A percentile compares a stretch with the other conserved stretches of the same genome.
Evolutionary conservation across 1,140 invertebrate species (phyloP).

Genomic region (Ceratosolen fusciceps): DNA sequence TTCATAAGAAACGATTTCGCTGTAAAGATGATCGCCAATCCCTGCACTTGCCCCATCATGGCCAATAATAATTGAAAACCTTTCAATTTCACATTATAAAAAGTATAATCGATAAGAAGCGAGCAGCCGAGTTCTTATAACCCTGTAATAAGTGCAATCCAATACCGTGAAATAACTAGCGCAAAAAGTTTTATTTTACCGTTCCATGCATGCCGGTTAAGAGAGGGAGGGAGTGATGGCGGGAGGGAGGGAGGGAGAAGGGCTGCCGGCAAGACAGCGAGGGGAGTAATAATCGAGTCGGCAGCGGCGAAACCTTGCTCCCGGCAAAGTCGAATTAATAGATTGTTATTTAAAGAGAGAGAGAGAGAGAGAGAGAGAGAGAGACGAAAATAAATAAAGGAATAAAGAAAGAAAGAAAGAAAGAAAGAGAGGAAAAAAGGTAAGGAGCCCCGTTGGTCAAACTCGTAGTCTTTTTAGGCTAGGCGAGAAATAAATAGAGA

Average conservation of each 20-base stretch:
- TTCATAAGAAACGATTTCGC: background rate
- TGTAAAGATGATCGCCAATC: background rate
- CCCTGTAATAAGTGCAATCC: conserved; percentile 22
- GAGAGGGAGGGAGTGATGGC: no score
- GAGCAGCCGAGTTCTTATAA: conserved; percentile 18
- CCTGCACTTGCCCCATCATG: background rate
- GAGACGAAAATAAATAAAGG: no score
- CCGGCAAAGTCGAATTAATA: conserved; percentile 64
- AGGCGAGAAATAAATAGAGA: conserved; percentile 3
- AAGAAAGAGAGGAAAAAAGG: no score
- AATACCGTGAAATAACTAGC: conserved; percentile 17
- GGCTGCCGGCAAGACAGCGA: background rate
- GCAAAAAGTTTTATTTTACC: conserved; percentile 36
- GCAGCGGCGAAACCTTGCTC: background rate
- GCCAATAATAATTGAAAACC: background rate
- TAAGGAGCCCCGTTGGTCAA: no score
- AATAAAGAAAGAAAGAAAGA: no score
- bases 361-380: background rate
- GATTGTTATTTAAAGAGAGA: conserved; percentile 59
- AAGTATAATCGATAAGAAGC: conserved; percentile 4
- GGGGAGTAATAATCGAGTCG: conserved; percentile 6
- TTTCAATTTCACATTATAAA: conserved; percentile 24
- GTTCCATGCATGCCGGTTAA: conserved; percentile 7
- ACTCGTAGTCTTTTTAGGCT: no score
- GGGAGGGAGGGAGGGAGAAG: background rate